Evolutionary conservation across 2,888 invertebrate genomes (phyloP).

Genomic region (Andrena fulva): DNA sequence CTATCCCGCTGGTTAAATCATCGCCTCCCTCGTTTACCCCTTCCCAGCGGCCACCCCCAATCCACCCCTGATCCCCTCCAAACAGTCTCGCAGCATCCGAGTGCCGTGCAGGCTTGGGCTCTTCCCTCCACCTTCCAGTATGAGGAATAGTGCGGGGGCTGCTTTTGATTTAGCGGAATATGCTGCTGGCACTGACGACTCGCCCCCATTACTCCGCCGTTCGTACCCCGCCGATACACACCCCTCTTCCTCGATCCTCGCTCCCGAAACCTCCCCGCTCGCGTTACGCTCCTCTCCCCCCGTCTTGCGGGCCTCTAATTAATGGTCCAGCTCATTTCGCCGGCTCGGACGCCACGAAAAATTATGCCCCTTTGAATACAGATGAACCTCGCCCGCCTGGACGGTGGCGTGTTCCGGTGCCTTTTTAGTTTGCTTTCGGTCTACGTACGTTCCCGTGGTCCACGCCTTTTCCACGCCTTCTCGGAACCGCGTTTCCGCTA

Average conservation of each 20-base stretch:
- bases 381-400: slow-evolving; percentile 64
- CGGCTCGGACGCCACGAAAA: slow-evolving; percentile 70
- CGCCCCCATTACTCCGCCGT: slow-evolving; percentile 72
- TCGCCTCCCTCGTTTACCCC: slow-evolving; percentile 44
- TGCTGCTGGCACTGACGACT: slow-evolving; percentile 83
- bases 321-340: slow-evolving; percentile 73
- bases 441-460: slow-evolving; percentile 9
- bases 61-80: slow-evolving; percentile 25
- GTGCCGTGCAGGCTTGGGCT: slow-evolving; percentile 35
- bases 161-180: slow-evolving; percentile 84
- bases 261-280: slow-evolving; percentile 37
- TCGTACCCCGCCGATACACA: slow-evolving; percentile 51
- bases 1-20: slow-evolving; percentile 71
- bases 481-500: background rate
- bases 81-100: slow-evolving; percentile 38
- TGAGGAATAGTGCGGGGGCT: slow-evolving; percentile 75
- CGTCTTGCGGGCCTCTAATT: slow-evolving; percentile 72
- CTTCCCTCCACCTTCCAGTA: slow-evolving; percentile 63
- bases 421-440: slow-evolving; percentile 48
- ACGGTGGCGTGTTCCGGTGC: slow-evolving; percentile 24
- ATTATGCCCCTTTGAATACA: slow-evolving; percentile 75
- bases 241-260: slow-evolving; percentile 17
- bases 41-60: background rate
- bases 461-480: slow-evolving; percentile 7
- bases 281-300: slow-evolving; percentile 17